Evolutionary conservation across 92 coral and sea anemone genomes (phyloP), one percentile per base, ranked within the genome.

Genomic region (Pocillopora meandrina): DNA sequence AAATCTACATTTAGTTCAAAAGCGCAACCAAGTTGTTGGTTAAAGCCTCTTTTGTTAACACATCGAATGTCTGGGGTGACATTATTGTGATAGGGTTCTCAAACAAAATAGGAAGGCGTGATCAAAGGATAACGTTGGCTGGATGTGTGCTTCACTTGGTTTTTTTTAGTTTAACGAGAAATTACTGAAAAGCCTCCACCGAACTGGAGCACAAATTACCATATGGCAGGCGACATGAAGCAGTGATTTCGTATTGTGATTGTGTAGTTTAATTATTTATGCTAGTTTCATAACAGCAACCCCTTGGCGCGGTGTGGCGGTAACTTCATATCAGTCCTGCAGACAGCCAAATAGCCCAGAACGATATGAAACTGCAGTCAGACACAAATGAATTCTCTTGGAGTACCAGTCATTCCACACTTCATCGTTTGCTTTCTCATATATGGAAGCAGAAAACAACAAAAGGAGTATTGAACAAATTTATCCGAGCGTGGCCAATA

Each of bases 401-500:
- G 52, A 64, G 65, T 31, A 64, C 61, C 12, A 73, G 55, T 61
- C 86, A 35, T 26, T 64, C 42, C 14, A 15, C 36, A 81, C 71
- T 59, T 70, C 71, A 60, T 81, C 64, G 64, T 71, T 71, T 71
- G 36, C 21, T 35, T 61, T 81, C 76, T 35, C 71, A 12, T 81
- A 35, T 62, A 69, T 81, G 70, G 64, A 67, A 33, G 18, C 64
- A 55, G 65, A 34, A 82, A 82, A 59, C 56, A 83, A 73, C 79
- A 73, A 74, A 73, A 63, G 86, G 65, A 62, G 80, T 65, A 52
- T 72, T 73, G 80, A 83, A 83, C 7, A 83, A 73, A 72, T 10
- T 31, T 64, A 64, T 56, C 80, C 19, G 64, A 83, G 80, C 80
- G 73, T 83, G 55, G 34, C 31, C 73, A 61, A 74, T 74, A 73